phyloP scores from a whole-genome alignment of 2,888 invertebrate species.

The Himalopsyche anomala region DNA sequence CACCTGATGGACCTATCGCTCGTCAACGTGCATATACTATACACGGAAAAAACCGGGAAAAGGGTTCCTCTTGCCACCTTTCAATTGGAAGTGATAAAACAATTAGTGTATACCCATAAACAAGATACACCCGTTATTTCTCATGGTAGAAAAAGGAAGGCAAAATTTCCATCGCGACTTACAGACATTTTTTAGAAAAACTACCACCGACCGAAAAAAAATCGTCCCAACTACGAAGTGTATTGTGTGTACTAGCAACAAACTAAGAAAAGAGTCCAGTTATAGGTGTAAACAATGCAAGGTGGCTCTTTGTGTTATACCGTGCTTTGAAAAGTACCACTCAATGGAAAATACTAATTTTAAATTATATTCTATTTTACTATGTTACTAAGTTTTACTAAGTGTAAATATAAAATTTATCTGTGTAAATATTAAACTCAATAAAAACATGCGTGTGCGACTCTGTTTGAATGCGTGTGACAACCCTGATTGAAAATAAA shows the following conservation, averaged over 20 bases:
- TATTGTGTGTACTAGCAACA: background rate
- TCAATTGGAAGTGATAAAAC: background rate
- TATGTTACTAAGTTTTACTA: no score
- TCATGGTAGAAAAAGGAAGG: background rate
- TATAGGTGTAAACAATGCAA: background rate
- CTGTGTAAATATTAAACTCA: background rate
- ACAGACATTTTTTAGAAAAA: background rate
- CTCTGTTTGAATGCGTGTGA: no score
- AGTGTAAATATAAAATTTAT: background rate
- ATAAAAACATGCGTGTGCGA: no score
- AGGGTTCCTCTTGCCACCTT: background rate
- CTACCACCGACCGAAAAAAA: background rate
- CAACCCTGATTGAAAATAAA: no score
- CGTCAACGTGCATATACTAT: background rate
- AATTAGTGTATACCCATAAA: background rate
- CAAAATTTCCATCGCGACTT: background rate
- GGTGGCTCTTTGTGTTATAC: constrained; percentile 4
- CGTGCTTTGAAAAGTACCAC: background rate
- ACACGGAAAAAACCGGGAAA: background rate
- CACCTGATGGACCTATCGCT: background rate
- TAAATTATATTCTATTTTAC: background rate
- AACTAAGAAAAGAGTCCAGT: background rate
- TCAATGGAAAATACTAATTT: background rate
- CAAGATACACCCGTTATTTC: background rate
- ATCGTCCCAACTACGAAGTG: background rate